phyloP scores from a whole-genome alignment of 2,888 invertebrate species.

The Leucoptera coffeella region DNA sequence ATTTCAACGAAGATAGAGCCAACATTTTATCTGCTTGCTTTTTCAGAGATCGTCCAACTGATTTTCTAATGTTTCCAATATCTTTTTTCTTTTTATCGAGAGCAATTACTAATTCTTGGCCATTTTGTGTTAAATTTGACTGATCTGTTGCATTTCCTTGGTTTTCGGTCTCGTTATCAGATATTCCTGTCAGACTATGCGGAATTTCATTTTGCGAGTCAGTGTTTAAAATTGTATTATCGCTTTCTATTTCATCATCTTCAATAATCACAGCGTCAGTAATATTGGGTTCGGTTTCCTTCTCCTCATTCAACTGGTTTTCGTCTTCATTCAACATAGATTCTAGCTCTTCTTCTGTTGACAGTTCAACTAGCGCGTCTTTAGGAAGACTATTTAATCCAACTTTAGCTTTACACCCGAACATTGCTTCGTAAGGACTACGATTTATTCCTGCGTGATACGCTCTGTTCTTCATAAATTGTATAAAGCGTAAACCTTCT shows the following conservation, averaged over 20 bases:
- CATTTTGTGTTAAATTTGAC: background rate
- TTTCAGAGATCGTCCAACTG: background rate
- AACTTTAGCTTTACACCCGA: slow-evolving; percentile 8
- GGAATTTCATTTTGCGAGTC: background rate
- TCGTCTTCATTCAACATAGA: background rate
- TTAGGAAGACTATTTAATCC: slow-evolving; percentile 2
- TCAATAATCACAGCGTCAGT: background rate
- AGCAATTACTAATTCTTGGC: background rate
- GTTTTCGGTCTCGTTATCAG: background rate
- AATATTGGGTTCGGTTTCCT: background rate
- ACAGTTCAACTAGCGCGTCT: slow-evolving; percentile 1
- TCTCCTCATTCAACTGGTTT: background rate
- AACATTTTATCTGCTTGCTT: background rate
- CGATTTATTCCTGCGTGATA: slow-evolving; percentile 12
- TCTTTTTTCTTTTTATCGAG: background rate
- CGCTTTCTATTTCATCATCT: no score
- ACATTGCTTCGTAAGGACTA: slow-evolving; percentile 13
- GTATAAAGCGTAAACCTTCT: slow-evolving; percentile 14
- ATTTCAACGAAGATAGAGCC: no score
- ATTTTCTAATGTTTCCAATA: background rate
- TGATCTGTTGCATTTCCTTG: background rate
- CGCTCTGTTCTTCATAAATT: slow-evolving; percentile 16
- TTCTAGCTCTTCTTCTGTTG: background rate
- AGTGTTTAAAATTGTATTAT: background rate
- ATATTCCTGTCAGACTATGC: background rate